These are phyloP conservation scores for Nyctalus aviator DNA, from an alignment of 2,797 vertebrate genomes.

Conservation along the genomic window DNA sequence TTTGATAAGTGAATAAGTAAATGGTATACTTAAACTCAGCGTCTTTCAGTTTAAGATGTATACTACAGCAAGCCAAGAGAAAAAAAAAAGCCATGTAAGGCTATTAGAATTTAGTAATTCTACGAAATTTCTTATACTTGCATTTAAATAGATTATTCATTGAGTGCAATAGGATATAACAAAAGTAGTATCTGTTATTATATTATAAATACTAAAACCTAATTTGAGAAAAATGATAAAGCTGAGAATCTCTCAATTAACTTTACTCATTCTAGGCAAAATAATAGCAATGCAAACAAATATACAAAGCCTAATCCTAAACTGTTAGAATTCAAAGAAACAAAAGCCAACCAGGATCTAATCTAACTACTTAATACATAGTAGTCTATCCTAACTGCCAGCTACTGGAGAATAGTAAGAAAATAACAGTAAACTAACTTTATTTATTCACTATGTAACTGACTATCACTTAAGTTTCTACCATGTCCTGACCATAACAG, in stretches of 20 bases:
- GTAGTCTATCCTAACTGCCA: not conserved
- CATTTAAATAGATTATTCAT: not conserved
- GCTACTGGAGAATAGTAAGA: not conserved
- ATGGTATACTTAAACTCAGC: not conserved
- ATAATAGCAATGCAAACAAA: constrained; percentile 41
- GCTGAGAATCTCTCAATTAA: not conserved
- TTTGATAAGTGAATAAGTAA: constrained; percentile 42
- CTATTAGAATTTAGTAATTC: constrained; percentile 23
- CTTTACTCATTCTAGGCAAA: not conserved
- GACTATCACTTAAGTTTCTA: constrained; percentile 7
- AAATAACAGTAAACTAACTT: constrained; percentile 6
- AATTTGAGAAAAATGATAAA: constrained; percentile 56
- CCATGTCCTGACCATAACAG: not conserved
- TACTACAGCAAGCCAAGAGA: not conserved
- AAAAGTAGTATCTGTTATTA: constrained; percentile 25
- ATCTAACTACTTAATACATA: constrained; percentile 30
- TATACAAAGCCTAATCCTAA: not conserved
- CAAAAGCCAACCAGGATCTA: not conserved
- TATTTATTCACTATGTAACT: not conserved
- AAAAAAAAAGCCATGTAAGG: constrained; percentile 28
- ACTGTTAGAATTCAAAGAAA: constrained; percentile 33
- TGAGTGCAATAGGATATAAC: not conserved
- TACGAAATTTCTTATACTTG: constrained; percentile 9
- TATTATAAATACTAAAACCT: constrained; percentile 10
- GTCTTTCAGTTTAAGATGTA: constrained; percentile 5